Evolutionary conservation across 2,888 invertebrate genomes (phyloP).

Genomic region (Microdon myrmicae): DNA sequence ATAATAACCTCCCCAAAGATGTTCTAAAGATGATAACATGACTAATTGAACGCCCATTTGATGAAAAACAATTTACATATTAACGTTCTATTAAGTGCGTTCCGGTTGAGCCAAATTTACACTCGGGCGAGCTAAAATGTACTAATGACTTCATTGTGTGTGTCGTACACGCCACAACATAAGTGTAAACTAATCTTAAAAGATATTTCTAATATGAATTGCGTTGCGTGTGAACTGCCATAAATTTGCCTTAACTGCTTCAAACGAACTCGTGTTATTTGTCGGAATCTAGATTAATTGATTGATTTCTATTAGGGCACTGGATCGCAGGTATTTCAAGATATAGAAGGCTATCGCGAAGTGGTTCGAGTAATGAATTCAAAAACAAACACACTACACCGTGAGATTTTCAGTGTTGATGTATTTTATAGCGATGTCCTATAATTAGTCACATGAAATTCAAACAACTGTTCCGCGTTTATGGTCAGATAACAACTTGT

Average conservation of each 20-base stretch:
- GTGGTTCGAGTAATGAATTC: too few species aligned
- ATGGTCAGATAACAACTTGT: conserved; percentile 4
- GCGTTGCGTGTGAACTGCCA: conserved; percentile 19
- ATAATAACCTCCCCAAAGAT: background rate
- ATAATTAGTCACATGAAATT: conserved; percentile 9
- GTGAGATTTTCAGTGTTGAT: too few species aligned
- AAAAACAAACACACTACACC: too few species aligned
- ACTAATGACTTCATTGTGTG: conserved; percentile 12
- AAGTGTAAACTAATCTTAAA: conserved; percentile 9
- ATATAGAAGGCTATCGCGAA: too few species aligned
- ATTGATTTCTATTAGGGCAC: conserved; percentile 6
- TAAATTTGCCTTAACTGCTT: conserved; percentile 5
- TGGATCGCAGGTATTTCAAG: too few species aligned
- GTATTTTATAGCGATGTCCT: too few species aligned
- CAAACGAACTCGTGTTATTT: background rate
- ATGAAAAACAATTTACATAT: conserved; percentile 13
- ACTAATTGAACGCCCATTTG: too few species aligned
- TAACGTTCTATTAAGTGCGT: conserved; percentile 16
- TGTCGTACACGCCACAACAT: conserved; percentile 7
- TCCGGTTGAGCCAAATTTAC: conserved; percentile 26
- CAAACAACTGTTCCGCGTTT: background rate
- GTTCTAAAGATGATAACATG: too few species aligned
- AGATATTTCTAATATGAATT: conserved; percentile 13
- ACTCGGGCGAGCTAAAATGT: conserved; percentile 11
- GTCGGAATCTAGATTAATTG: conserved; percentile 6